Percentiles rank a stretch among this genome's conserved stretches.
phyloP scores from a whole-genome alignment of 1,140 invertebrate species.

The Eufriesea mexicana region DNA sequence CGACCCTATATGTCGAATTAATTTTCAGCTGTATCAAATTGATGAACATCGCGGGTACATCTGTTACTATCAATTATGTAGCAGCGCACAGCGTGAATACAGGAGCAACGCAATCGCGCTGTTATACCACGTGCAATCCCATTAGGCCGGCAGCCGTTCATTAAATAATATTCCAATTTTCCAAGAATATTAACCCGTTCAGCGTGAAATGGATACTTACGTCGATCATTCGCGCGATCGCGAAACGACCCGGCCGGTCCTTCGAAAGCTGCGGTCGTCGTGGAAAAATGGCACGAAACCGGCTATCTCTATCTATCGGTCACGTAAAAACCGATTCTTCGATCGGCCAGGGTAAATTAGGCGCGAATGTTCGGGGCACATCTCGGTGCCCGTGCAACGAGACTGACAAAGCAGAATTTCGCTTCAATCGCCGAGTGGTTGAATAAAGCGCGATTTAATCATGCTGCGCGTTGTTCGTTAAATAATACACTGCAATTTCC shows the following conservation, averaged over 20 bases:
- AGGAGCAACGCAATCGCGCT: conserved; percentile 14
- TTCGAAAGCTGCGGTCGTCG: too few species aligned
- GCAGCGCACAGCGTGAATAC: not conserved
- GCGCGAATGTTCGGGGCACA: not conserved
- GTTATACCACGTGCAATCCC: conserved; percentile 20
- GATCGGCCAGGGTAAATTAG: not conserved
- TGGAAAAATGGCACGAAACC: too few species aligned
- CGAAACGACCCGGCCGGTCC: not conserved
- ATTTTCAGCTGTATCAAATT: conserved; percentile 31
- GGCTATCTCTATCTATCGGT: too few species aligned
- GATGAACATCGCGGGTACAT: conserved; percentile 2
- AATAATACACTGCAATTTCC: conserved; percentile 58
- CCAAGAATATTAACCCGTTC: conserved; percentile 28
- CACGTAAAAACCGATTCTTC: not conserved
- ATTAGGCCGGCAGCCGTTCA: conserved; percentile 31
- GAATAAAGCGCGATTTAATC: conserved; percentile 32
- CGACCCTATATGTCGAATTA: not conserved
- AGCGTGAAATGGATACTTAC: conserved; percentile 29
- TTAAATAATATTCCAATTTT: conserved; percentile 54
- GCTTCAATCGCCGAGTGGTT: conserved; percentile 35
- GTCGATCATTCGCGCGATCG: conserved; percentile 2
- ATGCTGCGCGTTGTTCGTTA: conserved; percentile 18
- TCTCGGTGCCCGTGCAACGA: too few species aligned
- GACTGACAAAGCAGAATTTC: not conserved
- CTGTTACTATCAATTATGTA: conserved; percentile 41